Evolutionary conservation across 2,113 vertebrate genomes (phyloP).

Genomic region (Erythrocebus patas): DNA sequence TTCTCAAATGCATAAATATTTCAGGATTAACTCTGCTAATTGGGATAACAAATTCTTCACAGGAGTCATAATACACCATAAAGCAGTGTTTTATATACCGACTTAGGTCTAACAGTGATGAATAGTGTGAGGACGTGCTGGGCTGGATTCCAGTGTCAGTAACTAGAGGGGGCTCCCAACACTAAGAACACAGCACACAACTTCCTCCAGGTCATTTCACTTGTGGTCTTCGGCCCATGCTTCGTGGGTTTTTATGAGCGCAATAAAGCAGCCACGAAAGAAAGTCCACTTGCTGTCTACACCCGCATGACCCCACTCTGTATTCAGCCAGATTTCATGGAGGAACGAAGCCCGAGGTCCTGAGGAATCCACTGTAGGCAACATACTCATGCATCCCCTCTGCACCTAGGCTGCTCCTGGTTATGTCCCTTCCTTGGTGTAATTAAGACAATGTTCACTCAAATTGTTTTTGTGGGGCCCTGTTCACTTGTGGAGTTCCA

Average conservation of each 20-base stretch:
- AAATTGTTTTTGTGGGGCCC: neutral
- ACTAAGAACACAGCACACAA: fast-evolving
- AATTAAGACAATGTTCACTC: neutral
- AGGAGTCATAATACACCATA: neutral
- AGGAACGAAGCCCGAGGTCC: fast-evolving
- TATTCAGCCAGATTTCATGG: neutral
- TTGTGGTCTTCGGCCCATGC: neutral
- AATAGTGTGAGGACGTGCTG: neutral
- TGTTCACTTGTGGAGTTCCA: neutral
- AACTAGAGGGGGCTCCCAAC: fast-evolving
- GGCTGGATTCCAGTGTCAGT: fast-evolving
- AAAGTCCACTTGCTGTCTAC: neutral
- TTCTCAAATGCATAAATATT: constrained; percentile 44
- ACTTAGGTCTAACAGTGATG: neutral
- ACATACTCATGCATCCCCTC: neutral
- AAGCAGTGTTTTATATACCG: neutral
- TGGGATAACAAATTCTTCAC: neutral
- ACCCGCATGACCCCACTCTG: neutral
- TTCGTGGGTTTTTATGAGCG: neutral
- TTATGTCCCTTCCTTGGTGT: neutral
- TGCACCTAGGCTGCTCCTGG: neutral
- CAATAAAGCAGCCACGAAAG: neutral
- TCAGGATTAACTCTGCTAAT: constrained; percentile 18
- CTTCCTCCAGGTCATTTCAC: neutral
- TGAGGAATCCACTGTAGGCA: neutral